Percentiles rank a stretch among this genome's conserved stretches.
Evolutionary conservation across 2,113 vertebrate genomes (phyloP).

Genomic region (Heterocephalus glaber): DNA sequence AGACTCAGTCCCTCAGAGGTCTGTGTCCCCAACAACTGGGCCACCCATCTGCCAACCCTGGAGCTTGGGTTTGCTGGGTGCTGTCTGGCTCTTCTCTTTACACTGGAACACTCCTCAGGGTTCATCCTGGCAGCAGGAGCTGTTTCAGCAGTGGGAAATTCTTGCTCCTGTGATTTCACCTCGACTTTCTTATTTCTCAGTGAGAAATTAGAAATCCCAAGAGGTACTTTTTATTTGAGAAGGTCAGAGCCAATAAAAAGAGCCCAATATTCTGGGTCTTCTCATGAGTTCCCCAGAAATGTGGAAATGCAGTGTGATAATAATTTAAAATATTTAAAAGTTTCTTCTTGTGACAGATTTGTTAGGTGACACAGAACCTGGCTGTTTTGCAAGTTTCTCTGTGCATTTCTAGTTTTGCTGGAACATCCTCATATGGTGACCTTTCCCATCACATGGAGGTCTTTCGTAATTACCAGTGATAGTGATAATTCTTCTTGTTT

Average conservation of each 20-base stretch:
- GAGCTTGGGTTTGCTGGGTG: not conserved
- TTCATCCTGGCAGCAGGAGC: not conserved
- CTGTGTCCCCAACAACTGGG: not conserved
- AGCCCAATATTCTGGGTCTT: not conserved
- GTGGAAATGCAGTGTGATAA: not conserved
- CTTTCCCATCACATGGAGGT: not conserved
- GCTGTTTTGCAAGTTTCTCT: not conserved
- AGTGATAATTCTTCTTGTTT: not conserved
- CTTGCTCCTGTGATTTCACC: not conserved
- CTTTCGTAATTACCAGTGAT: not conserved
- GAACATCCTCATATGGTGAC: not conserved
- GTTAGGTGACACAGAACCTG: not conserved
- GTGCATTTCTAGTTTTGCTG: not conserved
- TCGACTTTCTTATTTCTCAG: not conserved
- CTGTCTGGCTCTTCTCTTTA: not conserved
- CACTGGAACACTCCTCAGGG: not conserved
- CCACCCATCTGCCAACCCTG: no score
- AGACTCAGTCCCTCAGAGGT: not conserved
- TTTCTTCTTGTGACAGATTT: not conserved
- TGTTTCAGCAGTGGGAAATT: not conserved
- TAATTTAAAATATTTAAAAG: not conserved
- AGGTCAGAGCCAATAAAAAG: not conserved
- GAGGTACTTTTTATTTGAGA: not conserved
- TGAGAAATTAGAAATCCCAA: not conserved
- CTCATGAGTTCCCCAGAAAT: not conserved